Evolutionary conservation across 2,113 vertebrate species (phyloP), one percentile per base, ranked within the genome.

Genomic region (Capreolus pygargus): DNA sequence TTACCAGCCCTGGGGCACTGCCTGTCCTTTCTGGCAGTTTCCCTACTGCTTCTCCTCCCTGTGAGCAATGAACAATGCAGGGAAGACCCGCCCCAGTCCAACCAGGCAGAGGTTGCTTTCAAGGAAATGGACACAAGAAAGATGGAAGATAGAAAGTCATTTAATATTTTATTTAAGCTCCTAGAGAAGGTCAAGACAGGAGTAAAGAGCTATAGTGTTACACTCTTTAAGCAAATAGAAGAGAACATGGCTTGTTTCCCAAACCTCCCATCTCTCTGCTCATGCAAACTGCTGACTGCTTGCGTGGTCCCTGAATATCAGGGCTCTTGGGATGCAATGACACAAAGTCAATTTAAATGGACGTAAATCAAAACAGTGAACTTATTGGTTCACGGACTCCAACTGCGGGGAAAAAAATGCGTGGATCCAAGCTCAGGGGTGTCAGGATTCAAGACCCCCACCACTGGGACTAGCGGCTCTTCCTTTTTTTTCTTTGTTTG

Each of bases 211-310:
- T 88, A 15, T 1, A 6, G 3, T 11, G 13, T 25, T 25, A 50
- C 3, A 57, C 21, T 81, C 17, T 36, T 30, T 8, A 45, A 67
- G 28, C 28, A 86, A 45, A 82, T 19, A 50, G 45, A 92, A 82
- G 60, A 33, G 9, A 61, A 8, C 5, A 2, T 0, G 11, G 3
- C 2, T 0, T 27, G 36, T 36, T 30, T 61, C 47, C 61, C 30
- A 21, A 89, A 12, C 47, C 54, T 13, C 15, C 27, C 25, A 28
- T 21, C 6, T 50, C 83, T 76, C 13, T 76, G 52, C 30, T 19
- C 3, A 0, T 13, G 15, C 64, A 57, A 39, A 52, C 64, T 70
- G 36, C 85, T 7, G 13, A 64, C 7, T 50, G 36, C 10, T 93
- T 12, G 11, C 28, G 36, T 61, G 21, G 12, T 19, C 52, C n/a